Percentiles rank a stretch among this genome's conserved stretches.
These are phyloP conservation scores for Allolobophora icterica DNA, from an alignment of 2,888 invertebrate species.

Conservation along the genomic window DNA sequence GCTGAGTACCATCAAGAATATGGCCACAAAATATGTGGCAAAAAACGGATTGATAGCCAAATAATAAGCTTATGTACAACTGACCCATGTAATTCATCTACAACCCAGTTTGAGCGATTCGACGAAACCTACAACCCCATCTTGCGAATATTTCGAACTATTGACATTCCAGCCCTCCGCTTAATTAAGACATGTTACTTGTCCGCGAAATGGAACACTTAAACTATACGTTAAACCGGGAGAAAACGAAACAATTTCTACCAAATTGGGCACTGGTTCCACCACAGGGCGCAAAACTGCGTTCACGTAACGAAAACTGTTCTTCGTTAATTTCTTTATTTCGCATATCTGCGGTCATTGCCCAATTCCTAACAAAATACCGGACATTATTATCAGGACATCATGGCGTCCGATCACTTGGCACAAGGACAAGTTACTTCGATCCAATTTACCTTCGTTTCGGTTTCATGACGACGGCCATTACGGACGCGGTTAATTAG, in stretches of 20 bases:
- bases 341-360: background rate
- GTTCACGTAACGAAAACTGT: background rate
- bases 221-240: background rate
- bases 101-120: background rate
- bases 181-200: background rate
- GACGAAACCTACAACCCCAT: background rate
- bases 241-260: background rate
- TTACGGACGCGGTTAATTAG: background rate
- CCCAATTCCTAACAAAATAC: background rate
- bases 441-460: background rate
- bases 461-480: background rate
- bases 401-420: background rate
- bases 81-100: background rate
- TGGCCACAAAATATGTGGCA: background rate
- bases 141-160: background rate
- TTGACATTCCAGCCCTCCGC: background rate
- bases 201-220: background rate
- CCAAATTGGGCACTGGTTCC: background rate
- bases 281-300: background rate
- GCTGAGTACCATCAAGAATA: background rate
- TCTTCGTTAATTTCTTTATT: background rate
- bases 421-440: constrained; percentile 1
- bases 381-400: constrained; percentile 2
- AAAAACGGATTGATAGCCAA: background rate
- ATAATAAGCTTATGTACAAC: background rate